These are phyloP conservation scores for Papilio elwesi DNA, from an alignment of 2,888 invertebrate genomes.

Conservation along the genomic window DNA sequence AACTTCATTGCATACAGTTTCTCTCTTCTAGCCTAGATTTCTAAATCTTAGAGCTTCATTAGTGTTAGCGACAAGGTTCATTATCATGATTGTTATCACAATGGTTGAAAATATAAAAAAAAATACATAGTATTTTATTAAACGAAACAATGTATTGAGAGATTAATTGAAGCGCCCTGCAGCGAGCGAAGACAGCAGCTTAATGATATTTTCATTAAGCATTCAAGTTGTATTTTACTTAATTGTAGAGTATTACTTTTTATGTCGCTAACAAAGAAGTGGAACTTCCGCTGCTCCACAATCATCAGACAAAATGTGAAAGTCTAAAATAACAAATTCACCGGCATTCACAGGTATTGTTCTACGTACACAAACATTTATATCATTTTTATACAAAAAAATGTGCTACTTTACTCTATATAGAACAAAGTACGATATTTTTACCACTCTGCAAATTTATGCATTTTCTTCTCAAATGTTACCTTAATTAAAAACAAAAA, in stretches of 20 bases:
- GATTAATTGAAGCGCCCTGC: slow-evolving; percentile 17
- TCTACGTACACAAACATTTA: neutral
- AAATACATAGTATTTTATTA: neutral
- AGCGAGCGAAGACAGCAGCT: slow-evolving; percentile 11
- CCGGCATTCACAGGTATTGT: neutral
- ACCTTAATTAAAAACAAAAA: slow-evolving; percentile 7
- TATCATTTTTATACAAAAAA: neutral
- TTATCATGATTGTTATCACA: too few relatives aligned
- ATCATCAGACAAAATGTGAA: neutral
- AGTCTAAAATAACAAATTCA: neutral
- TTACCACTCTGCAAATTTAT: neutral
- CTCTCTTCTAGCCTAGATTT: too few relatives aligned
- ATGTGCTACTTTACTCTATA: neutral
- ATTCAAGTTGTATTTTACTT: neutral
- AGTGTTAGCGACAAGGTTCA: too few relatives aligned
- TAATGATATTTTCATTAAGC: slow-evolving; percentile 4
- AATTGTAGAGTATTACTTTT: neutral
- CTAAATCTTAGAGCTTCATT: too few relatives aligned
- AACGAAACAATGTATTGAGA: slow-evolving; percentile 18
- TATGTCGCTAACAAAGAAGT: neutral
- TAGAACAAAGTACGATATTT: neutral
- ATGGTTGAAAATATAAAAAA: too few relatives aligned
- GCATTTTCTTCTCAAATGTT: slow-evolving; percentile 5
- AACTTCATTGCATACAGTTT: too few relatives aligned
- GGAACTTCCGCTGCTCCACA: neutral